phyloP scores from a whole-genome alignment of 2,797 vertebrate species.

The Remorina albescens region DNA sequence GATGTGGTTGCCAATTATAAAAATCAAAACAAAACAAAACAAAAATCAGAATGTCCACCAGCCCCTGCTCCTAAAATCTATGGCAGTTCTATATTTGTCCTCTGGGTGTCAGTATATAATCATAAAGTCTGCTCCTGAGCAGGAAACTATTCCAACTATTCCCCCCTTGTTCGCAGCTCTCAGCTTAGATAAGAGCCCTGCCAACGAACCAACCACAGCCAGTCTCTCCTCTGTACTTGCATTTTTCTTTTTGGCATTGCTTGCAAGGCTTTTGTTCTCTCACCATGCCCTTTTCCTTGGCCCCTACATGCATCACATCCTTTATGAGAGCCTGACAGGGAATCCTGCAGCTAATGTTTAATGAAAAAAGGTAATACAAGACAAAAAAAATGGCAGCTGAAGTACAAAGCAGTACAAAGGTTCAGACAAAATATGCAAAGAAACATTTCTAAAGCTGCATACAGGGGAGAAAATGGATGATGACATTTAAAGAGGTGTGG shows the following conservation, averaged over 20 bases:
- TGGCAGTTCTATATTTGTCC: slow-evolving; percentile 46
- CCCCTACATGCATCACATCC: slow-evolving; percentile 15
- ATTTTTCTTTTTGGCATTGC: slow-evolving; percentile 34
- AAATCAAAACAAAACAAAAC: no score
- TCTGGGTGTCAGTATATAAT: slow-evolving; percentile 76
- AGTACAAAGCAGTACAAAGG: neutral
- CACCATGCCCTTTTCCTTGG: slow-evolving; percentile 74
- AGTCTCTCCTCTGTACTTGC: slow-evolving; percentile 42
- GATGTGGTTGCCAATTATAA: neutral
- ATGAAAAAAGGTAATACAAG: slow-evolving; percentile 24
- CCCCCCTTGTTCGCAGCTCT: slow-evolving; percentile 56
- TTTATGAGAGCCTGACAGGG: neutral
- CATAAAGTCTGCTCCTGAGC: slow-evolving; percentile 26
- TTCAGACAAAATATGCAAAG: neutral
- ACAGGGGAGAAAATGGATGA: neutral
- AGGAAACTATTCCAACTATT: slow-evolving; percentile 79
- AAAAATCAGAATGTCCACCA: neutral
- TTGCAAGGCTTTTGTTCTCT: slow-evolving; percentile 62
- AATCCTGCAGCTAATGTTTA: neutral
- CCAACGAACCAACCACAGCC: slow-evolving; percentile 47
- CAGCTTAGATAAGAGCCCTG: slow-evolving; percentile 69
- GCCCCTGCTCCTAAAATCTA: neutral
- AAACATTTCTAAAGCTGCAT: neutral
- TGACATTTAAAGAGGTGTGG: slow-evolving; percentile 34
- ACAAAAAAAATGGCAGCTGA: neutral